phyloP scores from a whole-genome alignment of 1,140 invertebrate species.

The Saccostrea echinata region DNA sequence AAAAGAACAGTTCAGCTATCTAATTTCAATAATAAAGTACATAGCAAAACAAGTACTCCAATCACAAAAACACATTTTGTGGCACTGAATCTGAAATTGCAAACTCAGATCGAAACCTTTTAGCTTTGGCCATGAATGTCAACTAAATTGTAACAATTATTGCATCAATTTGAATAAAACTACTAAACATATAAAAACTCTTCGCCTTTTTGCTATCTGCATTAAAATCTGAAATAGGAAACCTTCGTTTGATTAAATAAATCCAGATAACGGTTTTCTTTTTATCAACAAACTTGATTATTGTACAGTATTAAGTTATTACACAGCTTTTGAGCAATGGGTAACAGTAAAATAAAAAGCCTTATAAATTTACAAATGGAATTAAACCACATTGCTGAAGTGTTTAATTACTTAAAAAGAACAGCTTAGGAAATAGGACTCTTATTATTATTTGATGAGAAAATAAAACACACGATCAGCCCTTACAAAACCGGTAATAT shows the following conservation, averaged over 20 bases:
- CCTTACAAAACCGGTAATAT: not conserved
- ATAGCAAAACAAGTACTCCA: not conserved
- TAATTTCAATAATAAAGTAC: not conserved
- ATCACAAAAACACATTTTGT: not conserved
- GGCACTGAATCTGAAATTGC: not conserved
- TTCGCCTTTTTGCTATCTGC: not conserved
- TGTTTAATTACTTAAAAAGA: not conserved
- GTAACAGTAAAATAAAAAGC: not conserved
- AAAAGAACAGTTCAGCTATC: not conserved
- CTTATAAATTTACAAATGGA: not conserved
- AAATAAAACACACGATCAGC: too few species aligned
- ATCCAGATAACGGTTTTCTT: not conserved
- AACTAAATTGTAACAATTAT: not conserved
- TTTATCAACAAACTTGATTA: not conserved
- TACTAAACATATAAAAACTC: slow-evolving; percentile 2
- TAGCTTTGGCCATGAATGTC: slow-evolving; percentile 19
- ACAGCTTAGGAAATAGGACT: not conserved
- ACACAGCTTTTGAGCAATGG: not conserved
- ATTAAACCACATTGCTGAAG: not conserved
- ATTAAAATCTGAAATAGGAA: slow-evolving; percentile 22
- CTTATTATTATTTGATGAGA: not conserved
- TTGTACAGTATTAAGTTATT: not conserved
- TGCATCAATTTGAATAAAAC: slow-evolving; percentile 9
- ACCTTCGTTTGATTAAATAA: not conserved
- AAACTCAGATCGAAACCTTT: slow-evolving; percentile 34